A percentile compares a stretch with the other conserved stretches of the same genome.
phyloP scores from a whole-genome alignment of 1,140 invertebrate species.

The Phymorhynchus buccinoides region DNA sequence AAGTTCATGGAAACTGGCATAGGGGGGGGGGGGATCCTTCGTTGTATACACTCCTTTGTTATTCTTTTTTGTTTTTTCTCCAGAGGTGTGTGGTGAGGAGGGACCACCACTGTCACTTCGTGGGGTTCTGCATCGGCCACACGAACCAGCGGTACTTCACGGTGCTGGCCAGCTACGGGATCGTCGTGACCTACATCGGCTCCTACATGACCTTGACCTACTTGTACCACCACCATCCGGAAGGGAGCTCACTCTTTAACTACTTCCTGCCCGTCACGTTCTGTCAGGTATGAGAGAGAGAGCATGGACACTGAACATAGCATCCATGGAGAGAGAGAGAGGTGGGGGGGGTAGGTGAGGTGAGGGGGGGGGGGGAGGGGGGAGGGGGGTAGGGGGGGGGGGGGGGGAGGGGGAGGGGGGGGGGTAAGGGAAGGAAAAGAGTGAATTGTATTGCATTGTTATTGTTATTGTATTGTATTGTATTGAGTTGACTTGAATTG shows the following conservation, averaged over 20 bases:
- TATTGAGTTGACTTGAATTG: no score
- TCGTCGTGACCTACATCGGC: conserved; percentile 40
- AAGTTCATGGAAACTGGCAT: no score
- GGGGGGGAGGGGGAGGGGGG: no score
- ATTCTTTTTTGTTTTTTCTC: no score
- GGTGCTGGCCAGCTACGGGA: conserved; percentile 83
- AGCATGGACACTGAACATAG: no score
- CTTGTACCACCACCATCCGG: conserved; percentile 37
- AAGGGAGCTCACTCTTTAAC: conserved; percentile 32
- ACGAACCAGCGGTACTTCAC: conserved; percentile 92
- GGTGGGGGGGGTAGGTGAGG: not conserved
- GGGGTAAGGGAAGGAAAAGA: no score
- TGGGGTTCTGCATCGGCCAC: conserved; percentile 90
- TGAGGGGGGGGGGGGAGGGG: no score
- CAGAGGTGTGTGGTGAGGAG: conserved; percentile 86
- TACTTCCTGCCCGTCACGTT: not conserved
- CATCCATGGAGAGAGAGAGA: conserved; percentile 15
- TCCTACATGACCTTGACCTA: conserved; percentile 46
- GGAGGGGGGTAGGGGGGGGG: no score
- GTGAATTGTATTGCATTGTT: no score
- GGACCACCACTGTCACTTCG: conserved; percentile 96
- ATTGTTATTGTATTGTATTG: no score
- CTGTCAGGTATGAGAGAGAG: conserved; percentile 7
- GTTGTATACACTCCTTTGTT: no score
- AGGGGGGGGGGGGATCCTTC: no score